A percentile compares a stretch with the other conserved stretches of the same genome.
phyloP scores from a whole-genome alignment of 2,797 vertebrate species.

The Stomatorhinus walkeri region DNA sequence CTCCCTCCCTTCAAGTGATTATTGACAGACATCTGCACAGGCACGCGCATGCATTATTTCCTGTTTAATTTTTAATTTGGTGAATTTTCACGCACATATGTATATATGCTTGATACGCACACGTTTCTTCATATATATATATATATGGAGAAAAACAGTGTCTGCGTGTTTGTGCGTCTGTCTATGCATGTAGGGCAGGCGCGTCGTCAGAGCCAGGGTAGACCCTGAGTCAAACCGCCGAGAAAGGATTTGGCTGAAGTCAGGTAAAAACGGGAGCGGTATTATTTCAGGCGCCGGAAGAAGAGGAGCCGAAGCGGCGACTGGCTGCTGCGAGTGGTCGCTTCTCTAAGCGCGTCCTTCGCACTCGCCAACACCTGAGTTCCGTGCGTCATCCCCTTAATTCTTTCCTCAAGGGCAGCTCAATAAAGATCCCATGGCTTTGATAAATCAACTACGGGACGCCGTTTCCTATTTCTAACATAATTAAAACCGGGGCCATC shows the following conservation, averaged over 20 bases:
- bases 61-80: not conserved
- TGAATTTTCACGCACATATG: not conserved
- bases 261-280: not conserved
- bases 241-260: conserved; percentile 5
- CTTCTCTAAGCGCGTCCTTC: conserved; percentile 13
- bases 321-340: not conserved
- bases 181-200: not conserved
- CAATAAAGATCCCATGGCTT: conserved; percentile 18
- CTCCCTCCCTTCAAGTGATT: not conserved
- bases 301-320: not conserved
- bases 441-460: conserved; percentile 22
- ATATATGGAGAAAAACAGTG: not conserved
- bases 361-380: conserved; percentile 16
- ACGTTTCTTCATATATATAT: no score
- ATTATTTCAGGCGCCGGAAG: conserved; percentile 3
- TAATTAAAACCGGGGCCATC: conserved; percentile 22
- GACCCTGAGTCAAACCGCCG: not conserved
- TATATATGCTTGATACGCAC: not conserved
- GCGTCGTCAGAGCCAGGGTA: not conserved
- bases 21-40: not conserved
- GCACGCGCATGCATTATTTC: not conserved
- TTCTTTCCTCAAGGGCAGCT: conserved; percentile 23
- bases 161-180: not conserved
- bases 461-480: conserved; percentile 11
- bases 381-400: conserved; percentile 22